A percentile compares a stretch with the other conserved stretches of the same genome.
Conservation (phyloP, 1,140 invertebrate species). For the Cryptotermes secundus region DNA sequence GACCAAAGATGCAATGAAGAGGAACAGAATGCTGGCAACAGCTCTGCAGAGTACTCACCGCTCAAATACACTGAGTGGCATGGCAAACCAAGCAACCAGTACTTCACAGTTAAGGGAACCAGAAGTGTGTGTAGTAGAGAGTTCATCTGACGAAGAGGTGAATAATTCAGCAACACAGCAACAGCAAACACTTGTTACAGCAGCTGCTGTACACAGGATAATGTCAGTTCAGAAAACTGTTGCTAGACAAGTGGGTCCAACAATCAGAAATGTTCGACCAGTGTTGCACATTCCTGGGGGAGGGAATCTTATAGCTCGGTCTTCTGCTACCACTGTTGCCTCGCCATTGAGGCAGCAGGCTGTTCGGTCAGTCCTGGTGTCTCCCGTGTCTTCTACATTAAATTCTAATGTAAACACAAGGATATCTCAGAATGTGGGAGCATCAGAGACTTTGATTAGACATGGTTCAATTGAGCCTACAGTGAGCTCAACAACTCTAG, state of each 20-base stretch:
- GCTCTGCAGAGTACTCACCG: conserved; percentile 2
- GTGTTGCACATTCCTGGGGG: conserved; percentile 58
- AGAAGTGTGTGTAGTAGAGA: conserved; percentile 31
- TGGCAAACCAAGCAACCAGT: background rate
- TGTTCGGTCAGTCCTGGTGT: conserved; percentile 50
- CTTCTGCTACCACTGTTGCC: conserved; percentile 45
- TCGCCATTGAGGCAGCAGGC: conserved; percentile 44
- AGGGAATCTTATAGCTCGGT: conserved; percentile 50
- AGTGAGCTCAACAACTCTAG: conserved; percentile 63
- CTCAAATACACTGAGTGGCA: background rate
- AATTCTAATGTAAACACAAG: conserved; percentile 10
- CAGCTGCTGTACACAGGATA: conserved; percentile 39
- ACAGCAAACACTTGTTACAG: background rate
- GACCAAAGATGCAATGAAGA: background rate
- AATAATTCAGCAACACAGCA: background rate
- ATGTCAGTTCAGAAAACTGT: conserved; percentile 41
- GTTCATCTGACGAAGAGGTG: conserved; percentile 33
- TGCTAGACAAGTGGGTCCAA: conserved; percentile 48
- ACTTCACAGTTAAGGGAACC: background rate
- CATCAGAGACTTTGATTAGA: conserved; percentile 39
- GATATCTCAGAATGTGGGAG: conserved; percentile 32
- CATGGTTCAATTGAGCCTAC: conserved; percentile 46
- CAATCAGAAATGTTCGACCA: conserved; percentile 55
- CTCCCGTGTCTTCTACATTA: conserved; percentile 37
- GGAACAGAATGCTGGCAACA: conserved; percentile 16